phyloP scores from a whole-genome alignment of 2,113 vertebrate species.

The Perca fluviatilis region DNA sequence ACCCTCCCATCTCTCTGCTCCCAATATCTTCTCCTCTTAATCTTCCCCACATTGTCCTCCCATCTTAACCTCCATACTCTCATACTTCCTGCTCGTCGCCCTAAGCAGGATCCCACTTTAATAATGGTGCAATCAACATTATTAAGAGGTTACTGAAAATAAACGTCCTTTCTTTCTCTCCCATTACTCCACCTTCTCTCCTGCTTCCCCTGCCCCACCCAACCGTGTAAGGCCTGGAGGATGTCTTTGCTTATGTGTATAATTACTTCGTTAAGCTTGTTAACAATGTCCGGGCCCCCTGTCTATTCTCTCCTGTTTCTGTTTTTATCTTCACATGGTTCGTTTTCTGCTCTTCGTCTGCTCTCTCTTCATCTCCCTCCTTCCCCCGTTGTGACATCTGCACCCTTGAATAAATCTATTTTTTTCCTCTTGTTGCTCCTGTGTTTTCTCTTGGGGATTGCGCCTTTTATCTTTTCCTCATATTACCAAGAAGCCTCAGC shows the following conservation, averaged over 20 bases:
- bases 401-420: conserved; percentile 62
- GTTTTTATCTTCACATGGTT: conserved; percentile 35
- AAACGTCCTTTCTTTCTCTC: conserved; percentile 34
- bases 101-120: conserved; percentile 36
- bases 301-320: conserved; percentile 41
- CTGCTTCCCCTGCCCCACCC: conserved; percentile 45
- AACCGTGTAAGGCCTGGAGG: conserved; percentile 50
- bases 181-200: conserved; percentile 10
- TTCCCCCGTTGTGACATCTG: conserved; percentile 55
- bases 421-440: conserved; percentile 54
- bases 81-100: conserved; percentile 28
- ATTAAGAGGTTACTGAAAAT: conserved; percentile 59
- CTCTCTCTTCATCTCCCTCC: conserved; percentile 20
- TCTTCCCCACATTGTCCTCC: conserved; percentile 27
- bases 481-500: conserved; percentile 55
- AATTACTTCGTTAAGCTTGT: conserved; percentile 76
- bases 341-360: conserved; percentile 25
- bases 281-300: conserved; percentile 62
- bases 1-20: conserved; percentile 27
- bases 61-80: conserved; percentile 17
- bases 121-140: conserved; percentile 38
- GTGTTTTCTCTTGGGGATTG: conserved; percentile 59
- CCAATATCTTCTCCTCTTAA: conserved; percentile 14
- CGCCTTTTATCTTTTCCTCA: conserved; percentile 59
- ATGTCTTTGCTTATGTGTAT: conserved; percentile 63